Base-by-base conservation (phyloP, 2,797 vertebrate species). In the Leptoclinus maculatus region DNA sequence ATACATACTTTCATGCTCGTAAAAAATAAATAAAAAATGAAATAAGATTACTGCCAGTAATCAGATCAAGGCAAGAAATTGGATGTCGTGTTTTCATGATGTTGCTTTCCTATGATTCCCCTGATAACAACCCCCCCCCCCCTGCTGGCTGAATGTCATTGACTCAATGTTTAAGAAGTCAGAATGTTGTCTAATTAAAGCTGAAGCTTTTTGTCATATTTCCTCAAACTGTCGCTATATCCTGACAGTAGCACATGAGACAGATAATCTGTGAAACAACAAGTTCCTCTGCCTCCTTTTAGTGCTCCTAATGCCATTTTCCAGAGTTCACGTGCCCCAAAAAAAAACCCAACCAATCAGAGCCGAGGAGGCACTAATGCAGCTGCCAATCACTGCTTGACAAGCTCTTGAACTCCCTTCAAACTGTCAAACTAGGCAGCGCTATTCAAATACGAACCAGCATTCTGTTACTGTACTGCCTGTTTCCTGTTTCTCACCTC, bases 91-190 rank as follows among this genome's bases (percentile, higher is more conserved):
- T 43, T 82, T 78, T 62, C 47, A 66, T 60, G 2, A 67, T 17
- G 53, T 51, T 54, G 27, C 34, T 60, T 74, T 25, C 23, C 38
- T 67, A 3, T 47, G 16, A 78, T 66, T 49, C 12, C 47, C 56
- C 2, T 49, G 59, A 77, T 74, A n/a, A 21, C n/a, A n/a, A n/a
- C n/a, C n/a, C n/a, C n/a, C n/a, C n/a, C n/a, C 19, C 9, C 10
- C 45, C 25, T 23, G 14, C 17, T 51, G 39, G 39, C 17, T 79
- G 71, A 76, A 83, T 19, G 57, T 85, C 66, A 65, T 1, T 29
- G 0, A 68, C 68, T 74, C 54, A 32, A 19, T 51, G 32, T 47
- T 47, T n/a, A 7, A 38, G 5, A 72, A 68, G 16, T 13, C 62
- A 67, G 47, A 56, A 62, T 38, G 38, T 66, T 27, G 12, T 21